Base-by-base conservation (phyloP, 2,888 invertebrate species). In the Marasmarcha lunaedactyla region DNA sequence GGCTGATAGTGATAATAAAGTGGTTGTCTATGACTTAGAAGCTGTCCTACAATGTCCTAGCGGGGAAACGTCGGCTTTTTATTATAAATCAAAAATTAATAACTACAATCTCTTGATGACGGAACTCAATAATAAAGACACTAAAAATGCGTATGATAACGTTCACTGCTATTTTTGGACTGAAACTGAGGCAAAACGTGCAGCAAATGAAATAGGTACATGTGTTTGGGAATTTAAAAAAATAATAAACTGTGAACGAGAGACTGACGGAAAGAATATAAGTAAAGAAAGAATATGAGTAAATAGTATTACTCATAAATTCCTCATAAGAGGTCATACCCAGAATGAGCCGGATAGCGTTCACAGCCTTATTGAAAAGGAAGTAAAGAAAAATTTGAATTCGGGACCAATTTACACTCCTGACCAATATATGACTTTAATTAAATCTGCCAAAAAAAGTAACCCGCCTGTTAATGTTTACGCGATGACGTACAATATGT, bases 341-440 rank as follows among this genome's bases (percentile, higher is more conserved):
- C 57, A 58, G 47, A 59, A 58, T 41, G 54, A 54, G 41, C 57
- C 51, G 14, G 56, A 55, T 45, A 54, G 47, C 45, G 49, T 55
- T n/a, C 54, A 61, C 40, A 50, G 50, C 38, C 47, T 55, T 15
- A 57, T 50, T 30, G 55, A 58, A 39, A 50, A 46, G 38, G 47
- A 52, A 43, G 42, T 54, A 13, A 53, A 50, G 40, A 47, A 49
- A 37, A 43, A 51, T 41, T 33, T 54, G 33, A 51, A 42, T 42
- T 45, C 49, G 30, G 49, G 46, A 15, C 48, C 54, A 27, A 51
- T 53, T 20, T 53, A 54, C 37, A 42, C 37, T 20, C 51, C 55
- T 10, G 33, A 41, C 7, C 42, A 45, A 37, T 45, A 43, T 15
- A 36, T 48, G 14, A 9, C 37, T 14, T 6, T 41, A 14, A 44